Conservation (phyloP, 2,797 vertebrate species). For the Pangasius mekongensis region DNA sequence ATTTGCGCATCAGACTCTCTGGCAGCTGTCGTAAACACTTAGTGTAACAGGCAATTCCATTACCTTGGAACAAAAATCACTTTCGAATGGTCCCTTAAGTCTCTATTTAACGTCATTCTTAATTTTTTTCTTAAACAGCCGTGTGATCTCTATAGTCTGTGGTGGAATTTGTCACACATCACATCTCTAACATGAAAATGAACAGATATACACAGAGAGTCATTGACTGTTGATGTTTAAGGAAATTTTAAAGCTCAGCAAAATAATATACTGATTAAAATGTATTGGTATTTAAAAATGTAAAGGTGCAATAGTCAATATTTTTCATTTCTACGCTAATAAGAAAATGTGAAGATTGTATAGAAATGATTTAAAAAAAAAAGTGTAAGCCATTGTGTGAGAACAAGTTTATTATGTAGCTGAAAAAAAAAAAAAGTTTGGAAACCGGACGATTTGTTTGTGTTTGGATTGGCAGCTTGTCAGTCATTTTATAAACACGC, state of each 20-base stretch:
- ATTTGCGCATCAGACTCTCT: background rate
- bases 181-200: background rate
- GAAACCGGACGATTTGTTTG: background rate
- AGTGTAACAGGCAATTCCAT: background rate
- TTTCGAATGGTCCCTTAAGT: background rate
- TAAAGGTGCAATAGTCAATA: background rate
- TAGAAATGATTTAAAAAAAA: background rate
- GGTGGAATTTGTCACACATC: background rate
- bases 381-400: background rate
- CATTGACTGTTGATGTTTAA: background rate
- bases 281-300: background rate
- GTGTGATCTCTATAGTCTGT: background rate
- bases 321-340: background rate
- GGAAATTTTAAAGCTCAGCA: background rate
- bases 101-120: background rate
- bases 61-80: slow-evolving; percentile 7
- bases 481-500: background rate
- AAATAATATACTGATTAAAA: background rate
- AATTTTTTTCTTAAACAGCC: background rate
- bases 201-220: background rate
- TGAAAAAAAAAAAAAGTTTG: background rate
- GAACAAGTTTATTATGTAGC: too few species aligned
- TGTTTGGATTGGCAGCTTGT: background rate
- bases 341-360: background rate
- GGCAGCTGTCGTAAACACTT: slow-evolving; percentile 2